Conservation (phyloP, 92 coral and sea anemone genomes). For the Hydrozoanthus gracilis region DNA sequence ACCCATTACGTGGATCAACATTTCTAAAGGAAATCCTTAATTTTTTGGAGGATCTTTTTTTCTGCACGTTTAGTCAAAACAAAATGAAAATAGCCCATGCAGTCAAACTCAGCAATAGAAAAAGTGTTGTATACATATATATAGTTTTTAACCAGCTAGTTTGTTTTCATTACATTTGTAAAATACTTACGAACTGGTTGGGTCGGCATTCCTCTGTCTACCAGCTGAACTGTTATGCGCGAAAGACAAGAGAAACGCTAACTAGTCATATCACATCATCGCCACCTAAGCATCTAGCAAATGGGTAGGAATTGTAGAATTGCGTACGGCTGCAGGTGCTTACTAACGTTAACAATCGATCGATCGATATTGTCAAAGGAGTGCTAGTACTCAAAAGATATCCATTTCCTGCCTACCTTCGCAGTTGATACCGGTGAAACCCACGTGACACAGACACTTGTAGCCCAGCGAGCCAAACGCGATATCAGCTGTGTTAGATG, state of each 20-base stretch:
- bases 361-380: background rate
- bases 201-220: constrained; percentile 35
- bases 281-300: too few relatives aligned
- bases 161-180: background rate
- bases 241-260: background rate
- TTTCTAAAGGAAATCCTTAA: too few relatives aligned
- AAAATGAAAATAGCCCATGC: too few relatives aligned
- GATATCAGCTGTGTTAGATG: constrained; percentile 88
- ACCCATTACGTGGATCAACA: too few relatives aligned
- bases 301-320: too few relatives aligned
- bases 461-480: constrained; percentile 88
- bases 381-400: background rate
- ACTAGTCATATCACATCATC: background rate
- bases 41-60: too few relatives aligned
- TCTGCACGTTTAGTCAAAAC: too few relatives aligned
- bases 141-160: too few relatives aligned
- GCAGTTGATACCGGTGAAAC: constrained; percentile 86
- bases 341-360: background rate
- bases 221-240: constrained; percentile 16
- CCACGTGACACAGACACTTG: constrained; percentile 82
- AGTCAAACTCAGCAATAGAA: too few relatives aligned
- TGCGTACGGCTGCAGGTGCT: too few relatives aligned
- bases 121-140: too few relatives aligned
- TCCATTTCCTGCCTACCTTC: constrained; percentile 65
- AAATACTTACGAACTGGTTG: constrained; percentile 27